Conservation (phyloP, 2,113 vertebrate species). For the Amphilophus citrinellus region DNA sequence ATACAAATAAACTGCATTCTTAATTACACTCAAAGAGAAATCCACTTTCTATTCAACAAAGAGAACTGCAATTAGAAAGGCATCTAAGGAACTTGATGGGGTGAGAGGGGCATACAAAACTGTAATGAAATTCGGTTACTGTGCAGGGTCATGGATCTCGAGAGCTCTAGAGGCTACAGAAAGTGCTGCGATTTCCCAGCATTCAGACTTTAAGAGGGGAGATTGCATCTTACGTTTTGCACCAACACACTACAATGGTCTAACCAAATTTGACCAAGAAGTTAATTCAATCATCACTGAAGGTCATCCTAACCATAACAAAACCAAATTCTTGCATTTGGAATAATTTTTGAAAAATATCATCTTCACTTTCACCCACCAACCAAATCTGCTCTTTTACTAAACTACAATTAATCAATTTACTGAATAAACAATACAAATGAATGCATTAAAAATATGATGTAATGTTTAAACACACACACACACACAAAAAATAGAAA, state of each 20-base stretch:
- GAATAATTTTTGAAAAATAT: too few species aligned
- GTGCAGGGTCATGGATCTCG: not conserved
- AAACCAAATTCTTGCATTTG: not conserved
- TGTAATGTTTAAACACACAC: not conserved
- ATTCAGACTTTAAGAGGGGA: not conserved
- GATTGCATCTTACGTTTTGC: not conserved
- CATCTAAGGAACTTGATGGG: not conserved
- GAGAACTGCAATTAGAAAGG: not conserved
- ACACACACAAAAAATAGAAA: rapidly evolving
- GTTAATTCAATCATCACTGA: not conserved
- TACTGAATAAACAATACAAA: not conserved
- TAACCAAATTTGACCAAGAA: not conserved
- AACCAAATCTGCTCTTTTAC: not conserved
- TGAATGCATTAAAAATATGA: not conserved
- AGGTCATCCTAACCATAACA: not conserved
- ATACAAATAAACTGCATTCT: not conserved
- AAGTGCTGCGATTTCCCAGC: not conserved
- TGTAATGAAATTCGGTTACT: not conserved
- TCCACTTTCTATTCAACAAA: not conserved
- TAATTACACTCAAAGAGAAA: not conserved
- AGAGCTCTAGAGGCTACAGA: not conserved
- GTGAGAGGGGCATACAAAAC: not conserved
- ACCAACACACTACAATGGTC: not conserved
- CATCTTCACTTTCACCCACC: too few species aligned
- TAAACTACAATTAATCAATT: not conserved